These are phyloP conservation scores for Ptychoptera albimana DNA, from an alignment of 2,888 invertebrate species.

Conservation along the genomic window DNA sequence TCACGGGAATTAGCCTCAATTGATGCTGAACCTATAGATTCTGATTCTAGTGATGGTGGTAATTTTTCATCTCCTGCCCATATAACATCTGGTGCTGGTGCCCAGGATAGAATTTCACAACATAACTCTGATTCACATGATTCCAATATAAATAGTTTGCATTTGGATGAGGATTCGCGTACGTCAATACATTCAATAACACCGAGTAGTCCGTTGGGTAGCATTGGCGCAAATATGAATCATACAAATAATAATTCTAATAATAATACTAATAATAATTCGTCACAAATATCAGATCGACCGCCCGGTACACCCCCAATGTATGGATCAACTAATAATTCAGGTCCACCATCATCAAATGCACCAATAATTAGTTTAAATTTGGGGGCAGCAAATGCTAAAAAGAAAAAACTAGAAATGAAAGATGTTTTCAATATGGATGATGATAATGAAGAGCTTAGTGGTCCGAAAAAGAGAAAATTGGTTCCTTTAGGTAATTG, in stretches of 20 bases:
- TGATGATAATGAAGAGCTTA: conserved; percentile 48
- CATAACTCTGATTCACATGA: conserved; percentile 2
- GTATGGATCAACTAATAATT: too few relatives aligned
- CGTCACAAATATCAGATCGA: conserved; percentile 7
- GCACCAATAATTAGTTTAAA: conserved; percentile 30
- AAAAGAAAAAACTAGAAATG: conserved; percentile 61
- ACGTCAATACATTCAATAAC: conserved; percentile 24
- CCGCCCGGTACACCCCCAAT: conserved; percentile 20
- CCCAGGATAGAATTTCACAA: neutral
- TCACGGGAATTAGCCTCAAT: conserved; percentile 44
- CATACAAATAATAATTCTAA: conserved; percentile 12
- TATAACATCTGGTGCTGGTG: neutral
- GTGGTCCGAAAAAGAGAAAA: conserved; percentile 51
- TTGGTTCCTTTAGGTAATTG: conserved; percentile 53
- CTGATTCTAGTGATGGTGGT: conserved; percentile 39
- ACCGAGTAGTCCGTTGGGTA: conserved; percentile 12
- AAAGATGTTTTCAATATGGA: conserved; percentile 78
- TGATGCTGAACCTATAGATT: conserved; percentile 60
- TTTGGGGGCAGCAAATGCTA: conserved; percentile 29
- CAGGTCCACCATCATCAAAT: neutral
- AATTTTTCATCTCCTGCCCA: conserved; percentile 4
- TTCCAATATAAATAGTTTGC: neutral
- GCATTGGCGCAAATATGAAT: too few relatives aligned
- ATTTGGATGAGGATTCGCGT: conserved; percentile 30
- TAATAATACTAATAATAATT: conserved; percentile 6